phyloP scores from a whole-genome alignment of 2,113 vertebrate species.

The Odocoileus virginianus region DNA sequence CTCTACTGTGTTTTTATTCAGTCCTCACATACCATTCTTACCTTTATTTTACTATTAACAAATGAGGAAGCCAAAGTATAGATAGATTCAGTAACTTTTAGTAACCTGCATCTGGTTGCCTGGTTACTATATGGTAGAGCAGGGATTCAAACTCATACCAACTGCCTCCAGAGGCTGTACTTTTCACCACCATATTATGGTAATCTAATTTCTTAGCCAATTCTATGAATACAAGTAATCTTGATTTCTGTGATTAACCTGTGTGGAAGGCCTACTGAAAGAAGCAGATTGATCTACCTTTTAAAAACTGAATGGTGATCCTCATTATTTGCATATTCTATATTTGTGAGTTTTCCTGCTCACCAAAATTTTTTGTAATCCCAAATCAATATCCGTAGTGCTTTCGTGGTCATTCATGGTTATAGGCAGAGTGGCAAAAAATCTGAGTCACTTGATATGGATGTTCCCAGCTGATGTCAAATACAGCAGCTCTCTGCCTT shows the following conservation, averaged over 20 bases:
- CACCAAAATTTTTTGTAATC: background rate
- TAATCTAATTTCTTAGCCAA: background rate
- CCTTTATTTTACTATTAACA: background rate
- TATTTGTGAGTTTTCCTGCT: background rate
- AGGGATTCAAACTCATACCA: background rate
- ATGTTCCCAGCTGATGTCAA: background rate
- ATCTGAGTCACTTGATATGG: background rate
- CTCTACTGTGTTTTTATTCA: background rate
- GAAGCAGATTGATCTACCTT: background rate
- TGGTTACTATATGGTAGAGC: background rate
- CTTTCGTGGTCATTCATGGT: background rate
- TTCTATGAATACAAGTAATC: background rate
- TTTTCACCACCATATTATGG: background rate
- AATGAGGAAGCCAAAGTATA: background rate
- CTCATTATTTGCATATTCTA: background rate
- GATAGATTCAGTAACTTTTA: background rate
- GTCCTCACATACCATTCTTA: background rate
- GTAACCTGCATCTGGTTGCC: background rate
- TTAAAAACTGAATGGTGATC: background rate
- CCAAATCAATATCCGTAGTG: background rate
- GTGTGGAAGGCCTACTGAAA: background rate
- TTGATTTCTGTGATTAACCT: background rate
- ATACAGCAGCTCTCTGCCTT: background rate
- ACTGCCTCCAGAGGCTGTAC: background rate
- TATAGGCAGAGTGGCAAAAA: background rate